Percentiles rank a stretch among this genome's conserved stretches.
Conservation (phyloP, 2,888 invertebrate genomes). For the Calliopum simillimum region DNA sequence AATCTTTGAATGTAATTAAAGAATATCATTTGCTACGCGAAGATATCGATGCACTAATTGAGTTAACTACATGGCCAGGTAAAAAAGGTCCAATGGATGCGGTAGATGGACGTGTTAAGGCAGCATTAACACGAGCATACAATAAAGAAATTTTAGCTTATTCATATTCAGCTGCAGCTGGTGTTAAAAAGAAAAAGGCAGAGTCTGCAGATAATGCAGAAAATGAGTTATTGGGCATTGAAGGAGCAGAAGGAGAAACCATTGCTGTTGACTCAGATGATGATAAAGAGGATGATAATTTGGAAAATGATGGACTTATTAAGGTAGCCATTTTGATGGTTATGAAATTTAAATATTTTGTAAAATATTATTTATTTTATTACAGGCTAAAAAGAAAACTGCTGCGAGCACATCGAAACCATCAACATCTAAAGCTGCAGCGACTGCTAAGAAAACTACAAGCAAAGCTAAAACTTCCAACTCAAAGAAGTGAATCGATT, state of each 20-base stretch:
- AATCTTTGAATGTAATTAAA: constrained; percentile 80
- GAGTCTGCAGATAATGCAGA: constrained; percentile 67
- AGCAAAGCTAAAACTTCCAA: constrained; percentile 50
- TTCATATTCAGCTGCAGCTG: constrained; percentile 79
- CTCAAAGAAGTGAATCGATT: constrained; percentile 52
- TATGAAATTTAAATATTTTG: background rate
- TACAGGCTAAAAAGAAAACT: constrained; percentile 58
- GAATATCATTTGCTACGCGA: constrained; percentile 89
- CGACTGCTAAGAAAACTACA: constrained; percentile 39
- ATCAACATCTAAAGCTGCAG: constrained; percentile 50
- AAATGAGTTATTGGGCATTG: constrained; percentile 64
- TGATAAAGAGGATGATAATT: constrained; percentile 72
- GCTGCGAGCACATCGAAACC: constrained; percentile 45
- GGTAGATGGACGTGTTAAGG: constrained; percentile 87
- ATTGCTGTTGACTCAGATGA: constrained; percentile 54
- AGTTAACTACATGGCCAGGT: constrained; percentile 87
- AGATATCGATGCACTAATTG: constrained; percentile 90
- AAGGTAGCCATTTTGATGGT: constrained; percentile 66
- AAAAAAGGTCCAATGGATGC: constrained; percentile 80
- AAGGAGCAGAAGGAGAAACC: constrained; percentile 56
- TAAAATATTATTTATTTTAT: constrained; percentile 20
- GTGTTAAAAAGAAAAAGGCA: constrained; percentile 73
- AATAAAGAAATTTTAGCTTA: constrained; percentile 85
- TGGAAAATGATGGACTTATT: constrained; percentile 81
- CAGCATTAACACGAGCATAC: constrained; percentile 91